Evolutionary conservation across 2,113 vertebrate species (phyloP).

Genomic region (Crotalus horridus): DNA sequence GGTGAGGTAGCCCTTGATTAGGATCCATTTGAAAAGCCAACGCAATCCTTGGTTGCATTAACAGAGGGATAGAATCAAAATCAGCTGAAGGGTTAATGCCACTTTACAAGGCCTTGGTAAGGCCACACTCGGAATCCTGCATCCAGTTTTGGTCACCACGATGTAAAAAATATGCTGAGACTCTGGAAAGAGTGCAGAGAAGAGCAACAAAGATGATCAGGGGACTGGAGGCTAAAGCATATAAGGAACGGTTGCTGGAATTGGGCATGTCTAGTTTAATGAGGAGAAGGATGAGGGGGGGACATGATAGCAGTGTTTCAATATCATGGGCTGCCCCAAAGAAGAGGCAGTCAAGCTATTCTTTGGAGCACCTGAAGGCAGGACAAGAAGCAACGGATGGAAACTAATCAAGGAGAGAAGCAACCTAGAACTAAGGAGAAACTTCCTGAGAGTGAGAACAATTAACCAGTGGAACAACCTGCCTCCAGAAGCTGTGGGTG

Average conservation of each 20-base stretch:
- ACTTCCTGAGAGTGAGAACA: neutral
- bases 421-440: neutral
- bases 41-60: rapidly evolving
- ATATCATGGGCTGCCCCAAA: too few species aligned
- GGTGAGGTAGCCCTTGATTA: neutral
- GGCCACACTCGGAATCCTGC: rapidly evolving
- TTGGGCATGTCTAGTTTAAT: neutral
- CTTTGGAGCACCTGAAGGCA: too few species aligned
- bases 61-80: neutral
- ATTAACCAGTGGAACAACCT: neutral
- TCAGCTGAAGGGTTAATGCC: rapidly evolving
- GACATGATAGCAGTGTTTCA: neutral
- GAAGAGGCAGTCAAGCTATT: too few species aligned
- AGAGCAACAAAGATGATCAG: neutral
- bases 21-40: neutral
- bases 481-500: neutral
- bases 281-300: rapidly evolving
- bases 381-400: neutral
- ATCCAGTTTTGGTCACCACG: neutral
- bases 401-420: neutral
- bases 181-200: neutral
- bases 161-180: neutral
- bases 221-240: neutral
- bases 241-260: neutral
- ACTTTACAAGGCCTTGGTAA: neutral